These are phyloP conservation scores for Agriotes lineatus DNA, from an alignment of 2,888 invertebrate species.

Conservation along the genomic window DNA sequence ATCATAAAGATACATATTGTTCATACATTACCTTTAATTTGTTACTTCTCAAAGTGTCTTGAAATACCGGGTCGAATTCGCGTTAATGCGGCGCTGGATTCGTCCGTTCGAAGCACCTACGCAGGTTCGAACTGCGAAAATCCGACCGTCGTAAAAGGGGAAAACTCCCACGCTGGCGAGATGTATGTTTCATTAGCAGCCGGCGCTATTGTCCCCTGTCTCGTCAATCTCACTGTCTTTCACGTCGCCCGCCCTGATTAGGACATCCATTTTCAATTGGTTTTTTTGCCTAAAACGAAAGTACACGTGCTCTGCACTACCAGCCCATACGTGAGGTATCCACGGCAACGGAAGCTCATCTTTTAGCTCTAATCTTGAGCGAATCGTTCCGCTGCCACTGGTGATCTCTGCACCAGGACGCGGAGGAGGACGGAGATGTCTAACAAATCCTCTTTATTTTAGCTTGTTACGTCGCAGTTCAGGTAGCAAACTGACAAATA, in stretches of 20 bases:
- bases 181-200: conserved; percentile 16
- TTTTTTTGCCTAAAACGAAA: conserved; percentile 14
- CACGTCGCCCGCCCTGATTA: conserved; percentile 18
- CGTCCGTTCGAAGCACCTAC: no score
- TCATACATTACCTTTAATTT: no score
- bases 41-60: no score
- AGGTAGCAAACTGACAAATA: conserved; percentile 30
- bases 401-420: conserved; percentile 1
- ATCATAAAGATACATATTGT: no score
- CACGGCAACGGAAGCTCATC: conserved; percentile 44
- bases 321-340: conserved; percentile 46
- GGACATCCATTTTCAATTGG: conserved; percentile 36
- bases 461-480: conserved; percentile 21
- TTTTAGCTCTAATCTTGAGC: conserved; percentile 33
- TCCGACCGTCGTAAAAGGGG: neutral
- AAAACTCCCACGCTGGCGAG: neutral
- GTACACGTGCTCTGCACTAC: conserved; percentile 31
- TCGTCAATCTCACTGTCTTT: conserved; percentile 19
- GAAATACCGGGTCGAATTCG: no score
- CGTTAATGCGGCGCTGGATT: no score
- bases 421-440: conserved; percentile 15
- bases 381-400: conserved; percentile 20
- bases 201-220: conserved; percentile 18
- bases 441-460: conserved; percentile 26
- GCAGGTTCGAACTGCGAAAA: neutral